Base-by-base conservation (phyloP, 2,113 vertebrate genomes). In the Pachyramphus minor region DNA sequence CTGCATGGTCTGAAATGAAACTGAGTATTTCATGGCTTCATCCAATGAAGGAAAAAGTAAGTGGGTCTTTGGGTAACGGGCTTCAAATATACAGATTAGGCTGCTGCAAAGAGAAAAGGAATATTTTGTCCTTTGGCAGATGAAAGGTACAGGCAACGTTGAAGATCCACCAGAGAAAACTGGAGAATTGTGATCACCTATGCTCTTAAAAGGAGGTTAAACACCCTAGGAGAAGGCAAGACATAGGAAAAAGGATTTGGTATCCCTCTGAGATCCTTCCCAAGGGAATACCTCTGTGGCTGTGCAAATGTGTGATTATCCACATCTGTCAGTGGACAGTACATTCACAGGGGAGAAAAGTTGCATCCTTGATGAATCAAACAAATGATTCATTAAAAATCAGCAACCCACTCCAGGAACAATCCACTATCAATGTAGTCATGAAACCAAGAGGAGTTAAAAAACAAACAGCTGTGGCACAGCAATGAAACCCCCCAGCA, bases 401-500 rank as follows among this genome's bases (percentile, higher is more conserved):
- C 68, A 75, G 25, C 1, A 11, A 14, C 14, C 3, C 22, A 31
- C 42, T 93, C 56, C 33, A 84, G 55, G 47, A 92, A 47, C 18
- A 83, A 35, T 15, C 35, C 37, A 27, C 37, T 74, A n/a, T 44
- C 60, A 55, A 6, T 47, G 35, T 41, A 68, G 56, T 77, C 64
- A 90, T 22, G 22, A 88, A 94, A 58, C 39, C 52, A 81, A 87
- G 63, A 91, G 25, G 42, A 93, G 33, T 91, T 86, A 69, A 91
- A 85, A 91, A 95, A 89, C 19, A 17, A 90, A 23, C 0, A 0
- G 37, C 56, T 50, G 35, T 66, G 35, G 58, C 25, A 33, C 22
- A 83, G 45, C 64, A 74, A 13, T 41, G 15, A 49, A 86, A 30
- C 12, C 17, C 30, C 4, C 28, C 69, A 56, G 53, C 55, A 63